Percentiles rank a stretch among this genome's conserved stretches.
Conservation (phyloP, 2,888 invertebrate species). For the Ectropis crepuscularia region DNA sequence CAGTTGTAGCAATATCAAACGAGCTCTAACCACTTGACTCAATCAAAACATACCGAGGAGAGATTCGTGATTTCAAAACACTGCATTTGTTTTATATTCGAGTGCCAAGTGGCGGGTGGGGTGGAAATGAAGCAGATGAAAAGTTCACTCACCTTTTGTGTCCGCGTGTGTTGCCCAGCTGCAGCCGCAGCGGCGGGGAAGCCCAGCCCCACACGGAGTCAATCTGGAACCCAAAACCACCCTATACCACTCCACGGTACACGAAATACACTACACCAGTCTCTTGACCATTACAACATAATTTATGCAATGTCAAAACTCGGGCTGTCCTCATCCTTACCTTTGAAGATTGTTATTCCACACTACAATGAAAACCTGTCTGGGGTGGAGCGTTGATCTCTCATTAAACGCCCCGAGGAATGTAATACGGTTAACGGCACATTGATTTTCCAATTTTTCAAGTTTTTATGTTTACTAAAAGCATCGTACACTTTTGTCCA, state of each 20-base stretch:
- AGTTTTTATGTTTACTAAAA: conserved; percentile 75
- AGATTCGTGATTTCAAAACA: conserved; percentile 38
- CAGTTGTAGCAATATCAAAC: conserved; percentile 31
- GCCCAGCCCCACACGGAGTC: conserved; percentile 98
- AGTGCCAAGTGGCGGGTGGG: conserved; percentile 50
- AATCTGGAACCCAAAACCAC: conserved; percentile 87
- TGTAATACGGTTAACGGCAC: conserved; percentile 64
- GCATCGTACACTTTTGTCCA: conserved; percentile 66
- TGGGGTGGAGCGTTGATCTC: conserved; percentile 62
- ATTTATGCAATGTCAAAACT: conserved; percentile 71
- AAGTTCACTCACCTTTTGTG: conserved; percentile 77
- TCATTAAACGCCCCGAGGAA: conserved; percentile 61
- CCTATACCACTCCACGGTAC: conserved; percentile 49
- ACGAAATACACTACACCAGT: conserved; percentile 45
- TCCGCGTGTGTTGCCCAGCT: conserved; percentile 87
- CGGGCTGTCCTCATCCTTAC: conserved; percentile 58
- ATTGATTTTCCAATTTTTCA: conserved; percentile 71
- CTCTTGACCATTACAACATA: conserved; percentile 62
- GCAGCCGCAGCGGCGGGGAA: conserved; percentile 94
- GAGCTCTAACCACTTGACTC: conserved; percentile 33
- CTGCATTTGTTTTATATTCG: conserved; percentile 43
- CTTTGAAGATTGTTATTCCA: conserved; percentile 74
- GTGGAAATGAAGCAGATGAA: conserved; percentile 30
- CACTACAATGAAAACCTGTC: conserved; percentile 59
- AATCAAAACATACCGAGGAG: conserved; percentile 42